Percentiles rank a stretch among this genome's conserved stretches.
These are phyloP conservation scores for Periphyllus acericola DNA, from an alignment of 2,888 invertebrate genomes.

Conservation along the genomic window DNA sequence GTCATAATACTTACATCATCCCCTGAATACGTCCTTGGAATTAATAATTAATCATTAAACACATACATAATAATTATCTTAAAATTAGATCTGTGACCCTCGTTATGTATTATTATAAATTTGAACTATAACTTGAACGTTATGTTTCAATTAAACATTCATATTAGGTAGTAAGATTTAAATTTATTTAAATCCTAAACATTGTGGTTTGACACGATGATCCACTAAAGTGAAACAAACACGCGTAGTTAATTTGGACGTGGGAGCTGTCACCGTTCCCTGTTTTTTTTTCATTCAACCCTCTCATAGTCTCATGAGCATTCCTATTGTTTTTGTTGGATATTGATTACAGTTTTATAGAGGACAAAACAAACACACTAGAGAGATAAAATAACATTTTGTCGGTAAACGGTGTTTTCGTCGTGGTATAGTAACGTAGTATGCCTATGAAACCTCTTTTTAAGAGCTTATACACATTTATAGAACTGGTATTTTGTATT, in stretches of 20 bases:
- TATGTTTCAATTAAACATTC: not conserved
- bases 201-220: not conserved
- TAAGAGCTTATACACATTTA: not conserved
- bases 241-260: not conserved
- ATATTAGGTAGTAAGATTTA: not conserved
- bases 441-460: not conserved
- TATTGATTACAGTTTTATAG: constrained; percentile 46
- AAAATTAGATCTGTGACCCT: too few species aligned
- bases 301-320: not conserved
- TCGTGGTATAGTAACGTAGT: not conserved
- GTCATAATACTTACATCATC: too few species aligned
- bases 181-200: not conserved
- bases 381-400: constrained; percentile 39
- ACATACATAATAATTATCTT: too few species aligned
- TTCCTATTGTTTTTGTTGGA: constrained; percentile 40
- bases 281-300: not conserved
- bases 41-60: too few species aligned
- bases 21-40: too few species aligned
- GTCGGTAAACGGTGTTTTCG: constrained; percentile 19
- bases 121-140: not conserved
- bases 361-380: constrained; percentile 23
- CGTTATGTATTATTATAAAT: not conserved
- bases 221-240: not conserved
- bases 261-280: not conserved
- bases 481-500: not conserved